These are phyloP conservation scores for Potorous gilbertii DNA, from an alignment of 2,797 vertebrate genomes.

Conservation along the genomic window DNA sequence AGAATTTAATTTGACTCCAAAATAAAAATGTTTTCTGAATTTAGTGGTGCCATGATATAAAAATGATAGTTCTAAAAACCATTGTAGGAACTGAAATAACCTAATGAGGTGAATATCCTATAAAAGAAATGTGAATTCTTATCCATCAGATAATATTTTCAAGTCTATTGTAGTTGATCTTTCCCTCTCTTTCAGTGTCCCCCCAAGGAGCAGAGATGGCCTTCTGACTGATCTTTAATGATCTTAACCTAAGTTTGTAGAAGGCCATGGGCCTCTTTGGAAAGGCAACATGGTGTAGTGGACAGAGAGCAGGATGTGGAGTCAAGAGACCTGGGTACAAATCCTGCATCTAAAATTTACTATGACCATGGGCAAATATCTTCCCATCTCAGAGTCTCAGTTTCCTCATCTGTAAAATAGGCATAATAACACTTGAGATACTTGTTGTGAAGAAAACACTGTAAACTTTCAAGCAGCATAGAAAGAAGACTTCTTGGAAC, in stretches of 20 bases:
- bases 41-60: background rate
- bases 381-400: slow-evolving; percentile 20
- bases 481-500: background rate
- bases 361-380: background rate
- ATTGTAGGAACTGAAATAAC: background rate
- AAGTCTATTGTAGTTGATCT: background rate
- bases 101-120: background rate
- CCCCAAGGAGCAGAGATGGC: background rate
- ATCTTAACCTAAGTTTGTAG: background rate
- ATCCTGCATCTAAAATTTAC: background rate
- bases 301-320: background rate
- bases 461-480: background rate
- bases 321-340: slow-evolving; percentile 65
- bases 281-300: background rate
- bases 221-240: background rate
- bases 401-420: background rate
- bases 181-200: background rate
- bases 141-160: background rate
- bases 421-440: background rate
- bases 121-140: background rate
- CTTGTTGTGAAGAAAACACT: background rate
- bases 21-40: background rate
- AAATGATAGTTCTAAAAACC: background rate
- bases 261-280: background rate
- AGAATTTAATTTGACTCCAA: background rate